Percentiles rank a stretch among this genome's conserved stretches.
These are phyloP conservation scores for Helleia helle DNA, from an alignment of 2,888 invertebrate species.

Conservation along the genomic window DNA sequence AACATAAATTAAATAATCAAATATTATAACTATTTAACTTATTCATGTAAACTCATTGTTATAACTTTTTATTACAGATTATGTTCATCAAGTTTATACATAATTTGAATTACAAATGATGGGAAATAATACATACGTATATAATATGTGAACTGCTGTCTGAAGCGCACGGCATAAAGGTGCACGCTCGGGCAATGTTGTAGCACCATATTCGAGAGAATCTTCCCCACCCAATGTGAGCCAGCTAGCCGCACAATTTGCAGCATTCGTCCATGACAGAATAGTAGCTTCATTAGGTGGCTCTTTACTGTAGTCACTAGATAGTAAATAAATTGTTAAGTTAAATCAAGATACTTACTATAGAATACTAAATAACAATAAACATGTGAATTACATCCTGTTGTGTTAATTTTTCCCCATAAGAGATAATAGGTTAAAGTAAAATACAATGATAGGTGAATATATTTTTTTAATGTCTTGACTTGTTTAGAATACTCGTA, in stretches of 20 bases:
- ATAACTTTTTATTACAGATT: too few relatives aligned
- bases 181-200: constrained; percentile 45
- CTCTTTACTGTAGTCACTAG: constrained; percentile 41
- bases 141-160: constrained; percentile 46
- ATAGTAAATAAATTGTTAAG: not conserved
- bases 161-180: constrained; percentile 53
- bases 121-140: constrained; percentile 54
- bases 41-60: too few relatives aligned
- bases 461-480: too few relatives aligned
- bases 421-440: not conserved
- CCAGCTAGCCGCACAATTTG: constrained; percentile 55
- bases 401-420: too few relatives aligned
- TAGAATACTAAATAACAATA: too few relatives aligned
- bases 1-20: too few relatives aligned
- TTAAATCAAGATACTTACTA: too few relatives aligned
- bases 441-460: too few relatives aligned
- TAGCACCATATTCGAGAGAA: constrained; percentile 32
- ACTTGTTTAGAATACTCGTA: constrained; percentile 12
- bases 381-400: too few relatives aligned
- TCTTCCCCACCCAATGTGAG: constrained; percentile 50
- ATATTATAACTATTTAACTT: too few relatives aligned
- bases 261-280: constrained; percentile 46
- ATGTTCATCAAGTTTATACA: too few relatives aligned
- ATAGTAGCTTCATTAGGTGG: constrained; percentile 43
- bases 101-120: not conserved